phyloP scores from a whole-genome alignment of 2,888 invertebrate species.

The Drosophila meridiana region DNA sequence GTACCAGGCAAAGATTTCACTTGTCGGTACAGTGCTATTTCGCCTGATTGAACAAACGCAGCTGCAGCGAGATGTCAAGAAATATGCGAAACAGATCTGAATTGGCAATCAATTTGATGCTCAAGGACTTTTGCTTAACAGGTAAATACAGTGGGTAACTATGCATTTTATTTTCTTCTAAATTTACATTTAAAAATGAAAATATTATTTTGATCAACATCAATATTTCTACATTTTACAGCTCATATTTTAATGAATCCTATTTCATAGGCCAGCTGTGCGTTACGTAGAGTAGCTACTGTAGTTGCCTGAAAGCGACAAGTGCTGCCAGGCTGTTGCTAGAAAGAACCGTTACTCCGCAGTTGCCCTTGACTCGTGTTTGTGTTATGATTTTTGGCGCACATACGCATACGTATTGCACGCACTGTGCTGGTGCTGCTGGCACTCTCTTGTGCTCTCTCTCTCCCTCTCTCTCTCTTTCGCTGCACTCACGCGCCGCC shows the following conservation, averaged over 20 bases:
- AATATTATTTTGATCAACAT: not conserved
- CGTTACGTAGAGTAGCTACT: not conserved
- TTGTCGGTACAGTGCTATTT: not conserved
- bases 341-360: constrained; percentile 4
- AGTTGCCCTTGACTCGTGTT: constrained; percentile 31
- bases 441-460: constrained; percentile 6
- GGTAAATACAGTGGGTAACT: not conserved
- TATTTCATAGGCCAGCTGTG: not conserved
- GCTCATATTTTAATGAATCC: not conserved
- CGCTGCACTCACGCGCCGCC: constrained; percentile 43
- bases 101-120: not conserved
- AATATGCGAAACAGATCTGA: not conserved
- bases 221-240: not conserved
- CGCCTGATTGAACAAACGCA: not conserved
- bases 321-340: constrained; percentile 38
- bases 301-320: constrained; percentile 15
- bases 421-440: constrained; percentile 44
- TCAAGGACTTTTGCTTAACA: not conserved
- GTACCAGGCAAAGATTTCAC: not conserved
- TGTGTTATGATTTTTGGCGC: constrained; percentile 39
- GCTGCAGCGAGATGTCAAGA: not conserved
- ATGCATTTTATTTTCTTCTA: not conserved
- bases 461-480: not conserved
- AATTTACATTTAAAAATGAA: not conserved
- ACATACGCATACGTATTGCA: constrained; percentile 46